Base-by-base conservation (phyloP, 2,888 invertebrate genomes). In the Celastrina argiolus region DNA sequence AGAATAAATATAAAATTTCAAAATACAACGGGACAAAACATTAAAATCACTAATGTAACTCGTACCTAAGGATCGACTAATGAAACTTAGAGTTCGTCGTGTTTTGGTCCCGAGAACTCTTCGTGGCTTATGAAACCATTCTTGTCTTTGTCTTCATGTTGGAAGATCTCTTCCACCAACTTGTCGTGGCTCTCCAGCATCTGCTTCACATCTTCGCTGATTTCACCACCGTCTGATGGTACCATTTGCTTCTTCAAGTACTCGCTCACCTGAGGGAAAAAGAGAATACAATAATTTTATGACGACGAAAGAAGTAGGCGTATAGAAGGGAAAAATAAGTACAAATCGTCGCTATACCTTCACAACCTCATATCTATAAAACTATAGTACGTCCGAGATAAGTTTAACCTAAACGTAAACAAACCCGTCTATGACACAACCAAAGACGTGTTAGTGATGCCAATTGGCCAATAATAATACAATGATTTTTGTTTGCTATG, bases 21-120 rank as follows among this genome's bases (percentile, higher is more conserved):
- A 63, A 67, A 59, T 67, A 69, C 67, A 67, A 68, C 65, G 64
- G 64, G 63, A 66, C 58, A 64, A 51, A 67, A 64, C 66, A 68
- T 67, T 68, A 58, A 39, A 58, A 16, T 26, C n/a, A 34, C 59
- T 34, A 59, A 14, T 7, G 1, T 16, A 12, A 56, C 12, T 26
- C 3, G n/a, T 16, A 45, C 3, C 8, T 36, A 36, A 18, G 10
- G 45, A 10, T 16, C 18, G 64, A 64, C 31, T 16, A 31, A 31
- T 31, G 5, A n/a, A 56, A 66, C 69, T 93, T 96, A 98, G 83
- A 99, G 95, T 89, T 98, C 99, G 84, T 99, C 99, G 86, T 98
- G 98, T 84, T 99, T 98, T 16, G 98, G 98, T 3, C 98, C 98
- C 31, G 97, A 97, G 92, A 99, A 99, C 88, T 99, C 98, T 63